phyloP scores from a whole-genome alignment of 2,797 vertebrate genomes.

The Bovichtus diacanthus region DNA sequence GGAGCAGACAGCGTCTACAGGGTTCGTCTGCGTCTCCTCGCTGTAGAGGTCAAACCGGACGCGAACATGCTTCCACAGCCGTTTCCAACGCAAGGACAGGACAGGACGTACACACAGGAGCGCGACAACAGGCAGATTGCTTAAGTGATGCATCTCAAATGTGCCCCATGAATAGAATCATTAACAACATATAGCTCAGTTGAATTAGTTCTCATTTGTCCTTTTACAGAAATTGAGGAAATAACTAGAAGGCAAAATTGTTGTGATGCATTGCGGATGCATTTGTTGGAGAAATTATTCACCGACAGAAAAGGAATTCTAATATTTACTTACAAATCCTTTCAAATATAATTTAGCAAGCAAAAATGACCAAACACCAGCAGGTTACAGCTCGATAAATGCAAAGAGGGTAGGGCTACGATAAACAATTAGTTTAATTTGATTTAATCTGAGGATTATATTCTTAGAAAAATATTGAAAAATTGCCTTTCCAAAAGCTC shows the following conservation, averaged over 20 bases:
- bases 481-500: background rate
- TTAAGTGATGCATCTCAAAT: conserved; percentile 57
- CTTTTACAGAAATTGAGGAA: background rate
- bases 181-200: conserved; percentile 25
- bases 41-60: conserved; percentile 61
- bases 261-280: background rate
- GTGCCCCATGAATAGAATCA: conserved; percentile 47
- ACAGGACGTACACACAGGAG: conserved; percentile 36
- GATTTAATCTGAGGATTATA: background rate
- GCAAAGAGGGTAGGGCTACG: background rate
- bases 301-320: background rate
- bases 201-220: background rate
- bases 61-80: conserved; percentile 47
- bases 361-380: background rate
- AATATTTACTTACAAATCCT: no score
- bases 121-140: conserved; percentile 10
- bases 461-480: background rate
- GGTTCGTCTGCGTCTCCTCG: conserved; percentile 13
- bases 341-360: background rate
- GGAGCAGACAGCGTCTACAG: conserved; percentile 39
- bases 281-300: background rate
- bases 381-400: background rate
- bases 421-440: no score
- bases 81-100: conserved; percentile 48
- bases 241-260: background rate